These are phyloP conservation scores for Lasioglossum vierecki DNA, from an alignment of 2,888 invertebrate genomes.

Conservation along the genomic window DNA sequence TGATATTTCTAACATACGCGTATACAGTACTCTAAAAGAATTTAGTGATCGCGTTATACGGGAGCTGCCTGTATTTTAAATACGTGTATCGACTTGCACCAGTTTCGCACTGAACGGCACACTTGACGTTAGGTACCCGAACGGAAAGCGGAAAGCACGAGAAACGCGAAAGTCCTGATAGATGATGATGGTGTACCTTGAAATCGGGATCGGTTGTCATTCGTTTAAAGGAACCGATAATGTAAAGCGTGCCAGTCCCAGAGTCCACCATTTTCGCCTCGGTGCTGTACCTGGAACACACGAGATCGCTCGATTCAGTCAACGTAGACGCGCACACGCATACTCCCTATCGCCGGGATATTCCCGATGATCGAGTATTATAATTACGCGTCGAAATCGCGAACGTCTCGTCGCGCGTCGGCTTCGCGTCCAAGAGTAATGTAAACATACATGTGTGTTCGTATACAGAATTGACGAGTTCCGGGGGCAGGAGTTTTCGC, in stretches of 20 bases:
- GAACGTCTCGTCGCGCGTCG: not conserved
- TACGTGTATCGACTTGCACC: too few species aligned
- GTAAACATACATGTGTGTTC: too few species aligned
- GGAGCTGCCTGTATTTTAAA: too few species aligned
- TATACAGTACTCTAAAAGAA: too few species aligned
- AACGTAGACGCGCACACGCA: not conserved
- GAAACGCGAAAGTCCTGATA: too few species aligned
- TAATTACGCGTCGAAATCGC: conserved; percentile 13
- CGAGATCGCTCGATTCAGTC: conserved; percentile 6
- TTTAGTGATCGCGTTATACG: too few species aligned
- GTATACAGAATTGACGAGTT: too few species aligned
- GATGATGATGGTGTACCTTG: conserved; percentile 86
- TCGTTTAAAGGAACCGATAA: conserved; percentile 92
- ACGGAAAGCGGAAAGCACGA: too few species aligned
- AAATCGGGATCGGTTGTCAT: conserved; percentile 90
- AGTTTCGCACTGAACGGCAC: not conserved
- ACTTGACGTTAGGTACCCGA: too few species aligned
- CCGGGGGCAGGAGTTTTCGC: not conserved
- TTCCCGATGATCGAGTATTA: not conserved
- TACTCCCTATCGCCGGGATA: not conserved
- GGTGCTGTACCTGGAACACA: conserved; percentile 88
- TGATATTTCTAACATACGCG: too few species aligned
- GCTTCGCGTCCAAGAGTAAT: not conserved
- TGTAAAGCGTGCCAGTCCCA: conserved; percentile 91
- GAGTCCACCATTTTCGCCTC: conserved; percentile 92